phyloP scores from a whole-genome alignment of 2,113 vertebrate species.

The Apeltes quadracus region DNA sequence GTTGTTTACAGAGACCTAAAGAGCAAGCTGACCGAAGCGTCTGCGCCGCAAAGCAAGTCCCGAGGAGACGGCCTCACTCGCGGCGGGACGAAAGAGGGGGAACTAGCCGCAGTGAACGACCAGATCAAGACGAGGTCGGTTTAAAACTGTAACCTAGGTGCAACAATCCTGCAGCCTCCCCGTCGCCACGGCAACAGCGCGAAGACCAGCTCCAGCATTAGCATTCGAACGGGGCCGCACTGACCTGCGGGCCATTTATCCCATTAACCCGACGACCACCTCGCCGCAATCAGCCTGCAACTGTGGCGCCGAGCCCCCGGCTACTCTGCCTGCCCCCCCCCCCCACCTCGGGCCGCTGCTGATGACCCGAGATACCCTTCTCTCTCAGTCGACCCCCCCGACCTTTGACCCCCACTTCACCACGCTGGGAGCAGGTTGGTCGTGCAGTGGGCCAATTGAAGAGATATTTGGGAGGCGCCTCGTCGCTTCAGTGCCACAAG shows the following conservation, averaged over 20 bases:
- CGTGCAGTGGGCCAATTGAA: conserved; percentile 55
- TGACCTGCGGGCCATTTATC: conserved; percentile 76
- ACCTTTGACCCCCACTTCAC: conserved; percentile 71
- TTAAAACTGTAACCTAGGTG: conserved; percentile 55
- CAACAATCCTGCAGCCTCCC: conserved; percentile 44
- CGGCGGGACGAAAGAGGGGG: neutral
- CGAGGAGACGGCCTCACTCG: neutral
- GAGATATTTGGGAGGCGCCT: conserved; percentile 42
- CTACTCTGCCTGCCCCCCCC: conserved; percentile 31
- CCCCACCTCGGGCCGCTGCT: conserved; percentile 26
- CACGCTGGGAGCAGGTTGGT: conserved; percentile 57
- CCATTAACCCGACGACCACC: conserved; percentile 75
- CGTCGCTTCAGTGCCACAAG: conserved; percentile 50
- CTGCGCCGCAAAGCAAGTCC: neutral
- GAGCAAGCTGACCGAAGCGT: neutral
- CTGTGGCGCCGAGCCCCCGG: conserved; percentile 58
- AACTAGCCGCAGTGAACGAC: conserved; percentile 2
- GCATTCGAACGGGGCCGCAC: conserved; percentile 72
- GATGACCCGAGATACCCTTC: conserved; percentile 77
- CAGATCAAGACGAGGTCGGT: conserved; percentile 27
- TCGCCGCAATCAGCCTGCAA: conserved; percentile 55
- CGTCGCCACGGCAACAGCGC: conserved; percentile 44
- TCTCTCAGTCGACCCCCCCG: conserved; percentile 49
- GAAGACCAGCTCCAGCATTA: conserved; percentile 66
- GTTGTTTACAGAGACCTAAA: conserved; percentile 45